Conservation (phyloP, 1,140 invertebrate species). For the Eumaeus atala region DNA sequence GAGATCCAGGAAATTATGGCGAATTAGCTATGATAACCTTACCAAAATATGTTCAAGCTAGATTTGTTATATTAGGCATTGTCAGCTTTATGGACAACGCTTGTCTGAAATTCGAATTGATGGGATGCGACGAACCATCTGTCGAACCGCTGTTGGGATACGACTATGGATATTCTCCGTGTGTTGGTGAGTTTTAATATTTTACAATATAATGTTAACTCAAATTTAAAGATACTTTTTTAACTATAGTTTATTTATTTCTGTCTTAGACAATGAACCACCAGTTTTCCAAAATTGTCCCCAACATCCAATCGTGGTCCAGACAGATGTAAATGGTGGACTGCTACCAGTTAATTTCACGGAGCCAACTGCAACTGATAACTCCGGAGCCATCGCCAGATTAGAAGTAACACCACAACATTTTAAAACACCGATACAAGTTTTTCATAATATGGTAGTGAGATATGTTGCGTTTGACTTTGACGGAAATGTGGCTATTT, state of each 20-base stretch:
- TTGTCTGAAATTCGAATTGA: constrained; percentile 95
- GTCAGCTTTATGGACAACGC: constrained; percentile 97
- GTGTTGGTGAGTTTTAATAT: constrained; percentile 80
- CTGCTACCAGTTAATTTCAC: constrained; percentile 93
- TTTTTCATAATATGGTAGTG: constrained; percentile 94
- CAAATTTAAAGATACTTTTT: background rate
- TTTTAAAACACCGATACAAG: constrained; percentile 90
- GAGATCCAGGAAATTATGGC: constrained; percentile 89
- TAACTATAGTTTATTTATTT: background rate
- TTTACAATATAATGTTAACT: background rate
- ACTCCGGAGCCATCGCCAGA: constrained; percentile 93
- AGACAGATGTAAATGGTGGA: constrained; percentile 89
- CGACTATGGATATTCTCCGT: constrained; percentile 94
- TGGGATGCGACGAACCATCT: constrained; percentile 92
- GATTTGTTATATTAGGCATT: constrained; percentile 94
- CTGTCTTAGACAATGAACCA: constrained; percentile 89
- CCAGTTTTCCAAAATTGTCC: constrained; percentile 97
- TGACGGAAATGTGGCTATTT: constrained; percentile 97
- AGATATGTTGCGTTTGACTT: constrained; percentile 97
- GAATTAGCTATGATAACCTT: constrained; percentile 96
- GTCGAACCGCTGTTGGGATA: constrained; percentile 90
- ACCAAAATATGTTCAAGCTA: constrained; percentile 92
- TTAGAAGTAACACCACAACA: constrained; percentile 93
- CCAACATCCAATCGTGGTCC: constrained; percentile 91
- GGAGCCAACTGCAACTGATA: constrained; percentile 93